phyloP scores from a whole-genome alignment of 2,888 invertebrate genomes.

The Rotaria sp. region DNA sequence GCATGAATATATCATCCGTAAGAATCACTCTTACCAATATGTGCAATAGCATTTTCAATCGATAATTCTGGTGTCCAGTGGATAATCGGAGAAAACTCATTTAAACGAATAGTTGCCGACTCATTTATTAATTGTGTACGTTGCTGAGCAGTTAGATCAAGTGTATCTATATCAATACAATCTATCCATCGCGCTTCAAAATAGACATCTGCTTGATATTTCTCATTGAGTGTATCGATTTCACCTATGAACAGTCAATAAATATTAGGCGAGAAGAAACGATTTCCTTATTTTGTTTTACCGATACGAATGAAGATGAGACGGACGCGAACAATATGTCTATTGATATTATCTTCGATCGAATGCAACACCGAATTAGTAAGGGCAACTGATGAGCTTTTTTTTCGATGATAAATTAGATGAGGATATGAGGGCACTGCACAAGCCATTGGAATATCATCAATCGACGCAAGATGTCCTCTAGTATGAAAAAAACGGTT shows the following conservation, averaged over 20 bases:
- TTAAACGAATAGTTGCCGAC: neutral
- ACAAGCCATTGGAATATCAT: too few species aligned
- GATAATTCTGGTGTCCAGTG: constrained; percentile 33
- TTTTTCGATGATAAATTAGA: too few species aligned
- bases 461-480: too few species aligned
- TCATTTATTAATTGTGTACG: neutral
- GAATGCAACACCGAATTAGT: too few species aligned
- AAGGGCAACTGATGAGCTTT: too few species aligned
- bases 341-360: too few species aligned
- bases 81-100: neutral
- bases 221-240: constrained; percentile 37
- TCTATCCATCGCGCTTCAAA: constrained; percentile 27
- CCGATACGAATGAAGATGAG: neutral
- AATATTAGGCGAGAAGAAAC: too few species aligned
- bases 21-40: too few species aligned
- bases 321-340: neutral
- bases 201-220: constrained; percentile 34
- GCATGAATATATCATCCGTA: too few species aligned
- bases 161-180: neutral
- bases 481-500: too few species aligned
- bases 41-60: constrained; percentile 33
- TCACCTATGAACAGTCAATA: too few species aligned
- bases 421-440: too few species aligned
- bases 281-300: neutral
- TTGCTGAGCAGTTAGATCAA: neutral